These are phyloP conservation scores for Agonopterix heracliana DNA, from an alignment of 2,888 invertebrate genomes.

Conservation along the genomic window DNA sequence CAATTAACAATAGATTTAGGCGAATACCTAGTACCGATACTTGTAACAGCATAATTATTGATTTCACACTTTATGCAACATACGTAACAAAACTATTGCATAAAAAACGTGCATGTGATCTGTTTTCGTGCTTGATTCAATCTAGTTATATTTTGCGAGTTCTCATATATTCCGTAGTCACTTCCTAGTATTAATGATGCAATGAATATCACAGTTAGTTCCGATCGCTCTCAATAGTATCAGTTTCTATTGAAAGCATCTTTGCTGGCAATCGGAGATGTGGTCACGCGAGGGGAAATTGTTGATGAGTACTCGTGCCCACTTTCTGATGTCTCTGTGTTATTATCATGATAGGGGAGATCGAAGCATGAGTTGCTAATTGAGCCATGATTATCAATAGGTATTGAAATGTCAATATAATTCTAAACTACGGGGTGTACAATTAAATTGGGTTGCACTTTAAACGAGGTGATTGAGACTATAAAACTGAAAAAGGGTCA, in stretches of 20 bases:
- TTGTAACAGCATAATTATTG: slow-evolving; percentile 12
- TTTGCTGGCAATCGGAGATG: slow-evolving; percentile 27
- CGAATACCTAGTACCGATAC: not conserved
- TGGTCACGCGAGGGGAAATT: slow-evolving; percentile 43
- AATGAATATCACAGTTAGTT: slow-evolving; percentile 27
- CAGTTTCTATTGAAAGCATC: slow-evolving; percentile 36
- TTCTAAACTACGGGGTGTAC: too few species aligned
- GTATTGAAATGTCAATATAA: too few species aligned
- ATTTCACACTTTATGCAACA: slow-evolving; percentile 22
- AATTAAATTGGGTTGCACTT: too few species aligned
- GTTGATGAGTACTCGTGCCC: slow-evolving; percentile 12
- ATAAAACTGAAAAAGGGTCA: too few species aligned
- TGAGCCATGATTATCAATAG: too few species aligned
- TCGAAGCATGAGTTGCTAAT: too few species aligned
- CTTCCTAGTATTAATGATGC: slow-evolving; percentile 29
- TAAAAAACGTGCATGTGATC: slow-evolving; percentile 27
- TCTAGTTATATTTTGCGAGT: slow-evolving; percentile 14
- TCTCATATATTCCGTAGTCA: slow-evolving; percentile 9
- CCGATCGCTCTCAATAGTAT: slow-evolving; percentile 21
- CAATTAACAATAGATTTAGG: too few species aligned
- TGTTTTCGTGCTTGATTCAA: slow-evolving; percentile 36
- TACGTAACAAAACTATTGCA: slow-evolving; percentile 3
- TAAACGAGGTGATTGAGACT: too few species aligned
- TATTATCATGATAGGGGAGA: not conserved
- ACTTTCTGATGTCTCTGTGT: slow-evolving; percentile 25